Conservation (phyloP, 92 coral and sea anemone species). For the Epizoanthus scotinus region DNA sequence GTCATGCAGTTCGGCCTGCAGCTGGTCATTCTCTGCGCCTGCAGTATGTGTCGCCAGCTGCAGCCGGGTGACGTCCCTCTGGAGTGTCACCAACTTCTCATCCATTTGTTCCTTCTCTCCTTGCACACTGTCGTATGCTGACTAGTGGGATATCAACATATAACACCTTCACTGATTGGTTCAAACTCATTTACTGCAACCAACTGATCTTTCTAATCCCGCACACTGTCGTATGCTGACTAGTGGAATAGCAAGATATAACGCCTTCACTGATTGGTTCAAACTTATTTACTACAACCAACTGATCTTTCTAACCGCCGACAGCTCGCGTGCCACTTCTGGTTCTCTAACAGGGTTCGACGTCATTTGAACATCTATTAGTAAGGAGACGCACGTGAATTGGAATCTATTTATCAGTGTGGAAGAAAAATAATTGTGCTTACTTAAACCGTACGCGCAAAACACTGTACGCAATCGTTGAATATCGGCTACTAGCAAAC, state of each 20-base stretch:
- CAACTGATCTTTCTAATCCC: neutral
- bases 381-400: too few species aligned
- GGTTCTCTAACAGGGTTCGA: too few species aligned
- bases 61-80: neutral
- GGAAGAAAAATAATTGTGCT: too few species aligned
- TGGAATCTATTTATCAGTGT: too few species aligned
- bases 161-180: too few species aligned
- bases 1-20: neutral
- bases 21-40: neutral
- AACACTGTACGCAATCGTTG: too few species aligned
- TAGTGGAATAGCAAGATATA: neutral
- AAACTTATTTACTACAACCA: neutral
- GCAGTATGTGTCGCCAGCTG: neutral
- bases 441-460: too few species aligned
- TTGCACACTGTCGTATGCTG: constrained; percentile 18
- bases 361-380: too few species aligned
- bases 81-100: neutral
- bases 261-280: too few species aligned
- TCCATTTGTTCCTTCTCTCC: constrained; percentile 15
- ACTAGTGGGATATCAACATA: neutral
- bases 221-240: constrained; percentile 11
- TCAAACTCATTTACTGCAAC: neutral
- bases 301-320: neutral
- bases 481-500: too few species aligned
- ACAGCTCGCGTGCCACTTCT: too few species aligned